These are phyloP conservation scores for Eilema caniola DNA, from an alignment of 2,888 invertebrate species.

Conservation along the genomic window DNA sequence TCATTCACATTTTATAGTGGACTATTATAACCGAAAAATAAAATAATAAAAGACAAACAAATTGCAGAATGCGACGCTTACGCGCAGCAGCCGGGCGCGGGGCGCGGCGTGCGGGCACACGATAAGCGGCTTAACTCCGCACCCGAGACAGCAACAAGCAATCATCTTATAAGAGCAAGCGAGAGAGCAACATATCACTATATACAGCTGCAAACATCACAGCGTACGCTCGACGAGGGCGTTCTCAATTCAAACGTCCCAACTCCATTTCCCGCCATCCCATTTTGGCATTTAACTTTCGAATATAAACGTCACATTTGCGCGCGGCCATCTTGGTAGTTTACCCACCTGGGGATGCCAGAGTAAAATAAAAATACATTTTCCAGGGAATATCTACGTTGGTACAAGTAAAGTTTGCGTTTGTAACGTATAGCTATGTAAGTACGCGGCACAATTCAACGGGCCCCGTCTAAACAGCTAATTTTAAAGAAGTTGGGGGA, in stretches of 20 bases:
- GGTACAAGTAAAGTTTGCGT: constrained; percentile 83
- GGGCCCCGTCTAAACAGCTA: constrained; percentile 79
- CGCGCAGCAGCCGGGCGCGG: constrained; percentile 79
- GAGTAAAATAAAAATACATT: constrained; percentile 85
- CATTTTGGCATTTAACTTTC: constrained; percentile 44
- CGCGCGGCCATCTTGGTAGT: constrained; percentile 41
- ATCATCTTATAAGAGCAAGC: constrained; percentile 39
- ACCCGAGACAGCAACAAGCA: constrained; percentile 65
- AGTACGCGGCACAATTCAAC: constrained; percentile 74
- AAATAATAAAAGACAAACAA: constrained; percentile 53
- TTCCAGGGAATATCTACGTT: constrained; percentile 83
- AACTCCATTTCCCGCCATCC: constrained; percentile 36
- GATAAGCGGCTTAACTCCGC: constrained; percentile 86
- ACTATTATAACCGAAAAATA: constrained; percentile 43
- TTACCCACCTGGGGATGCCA: constrained; percentile 60
- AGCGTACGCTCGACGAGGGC: constrained; percentile 69
- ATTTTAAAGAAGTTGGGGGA: constrained; percentile 78
- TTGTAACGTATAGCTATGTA: constrained; percentile 66
- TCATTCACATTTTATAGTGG: constrained; percentile 44
- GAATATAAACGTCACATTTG: constrained; percentile 44
- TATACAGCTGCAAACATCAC: constrained; percentile 80
- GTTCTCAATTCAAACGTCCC: constrained; percentile 60
- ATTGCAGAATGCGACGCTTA: constrained; percentile 75
- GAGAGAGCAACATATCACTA: constrained; percentile 71
- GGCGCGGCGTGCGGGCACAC: constrained; percentile 82